Percentiles rank a stretch among this genome's conserved stretches.
Conservation (phyloP, 2,888 invertebrate genomes). For the Arctia plantaginis region DNA sequence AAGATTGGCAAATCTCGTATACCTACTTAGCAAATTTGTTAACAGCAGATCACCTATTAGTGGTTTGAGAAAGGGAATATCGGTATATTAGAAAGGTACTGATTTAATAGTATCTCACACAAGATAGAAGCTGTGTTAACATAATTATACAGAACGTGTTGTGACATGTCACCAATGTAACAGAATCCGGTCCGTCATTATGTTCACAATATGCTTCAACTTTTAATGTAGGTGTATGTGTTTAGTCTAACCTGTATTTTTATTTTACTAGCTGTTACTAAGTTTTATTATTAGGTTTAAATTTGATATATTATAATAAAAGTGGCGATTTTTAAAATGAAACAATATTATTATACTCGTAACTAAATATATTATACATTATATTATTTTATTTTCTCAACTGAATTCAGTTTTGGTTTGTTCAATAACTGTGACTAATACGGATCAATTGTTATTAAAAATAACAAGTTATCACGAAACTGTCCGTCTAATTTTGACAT, state of each 20-base stretch:
- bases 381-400: not conserved
- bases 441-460: conserved; percentile 30
- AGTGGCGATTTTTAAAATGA: too few species aligned
- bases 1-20: not conserved
- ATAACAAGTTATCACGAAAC: conserved; percentile 36
- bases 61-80: not conserved
- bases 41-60: not conserved
- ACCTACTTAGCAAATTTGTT: not conserved
- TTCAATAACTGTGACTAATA: not conserved
- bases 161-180: not conserved
- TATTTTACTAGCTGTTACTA: not conserved
- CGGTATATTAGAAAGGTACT: not conserved
- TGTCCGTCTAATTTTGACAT: conserved; percentile 30
- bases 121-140: not conserved
- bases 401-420: not conserved
- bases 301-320: too few species aligned
- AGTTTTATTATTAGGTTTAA: too few species aligned
- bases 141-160: not conserved
- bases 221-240: not conserved
- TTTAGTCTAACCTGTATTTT: not conserved
- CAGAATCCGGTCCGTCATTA: not conserved
- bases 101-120: not conserved
- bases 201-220: too few species aligned
- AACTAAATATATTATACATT: too few species aligned
- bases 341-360: too few species aligned